phyloP scores from a whole-genome alignment of 2,888 invertebrate genomes.

The Neoascia interrupta region DNA sequence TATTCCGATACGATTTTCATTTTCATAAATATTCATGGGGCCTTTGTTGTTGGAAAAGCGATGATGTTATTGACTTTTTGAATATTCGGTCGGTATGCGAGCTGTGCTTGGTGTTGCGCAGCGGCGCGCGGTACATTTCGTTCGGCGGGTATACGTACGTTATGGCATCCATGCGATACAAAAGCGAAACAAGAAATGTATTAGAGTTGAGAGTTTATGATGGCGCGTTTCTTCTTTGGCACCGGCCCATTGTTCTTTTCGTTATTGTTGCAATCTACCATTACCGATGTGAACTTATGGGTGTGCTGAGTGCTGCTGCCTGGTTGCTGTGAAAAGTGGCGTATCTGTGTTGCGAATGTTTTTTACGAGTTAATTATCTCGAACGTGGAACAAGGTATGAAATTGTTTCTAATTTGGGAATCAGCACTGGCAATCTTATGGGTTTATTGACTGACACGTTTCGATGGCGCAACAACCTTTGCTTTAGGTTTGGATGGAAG shows the following conservation, averaged over 20 bases:
- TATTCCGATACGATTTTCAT: slow-evolving; percentile 61
- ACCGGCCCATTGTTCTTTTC: slow-evolving; percentile 29
- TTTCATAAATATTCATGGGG: slow-evolving; percentile 66
- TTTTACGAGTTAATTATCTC: slow-evolving; percentile 28
- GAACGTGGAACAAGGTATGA: slow-evolving; percentile 6
- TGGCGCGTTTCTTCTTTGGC: slow-evolving; percentile 28
- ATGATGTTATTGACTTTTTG: slow-evolving; percentile 64
- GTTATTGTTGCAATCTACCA: slow-evolving; percentile 27
- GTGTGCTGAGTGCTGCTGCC: slow-evolving; percentile 4
- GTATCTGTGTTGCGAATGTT: slow-evolving; percentile 2
- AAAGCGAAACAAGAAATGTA: slow-evolving; percentile 36
- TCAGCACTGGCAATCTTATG: neutral
- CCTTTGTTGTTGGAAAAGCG: slow-evolving; percentile 55
- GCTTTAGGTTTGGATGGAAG: too few species aligned
- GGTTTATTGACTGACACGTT: neutral
- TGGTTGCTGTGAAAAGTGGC: neutral
- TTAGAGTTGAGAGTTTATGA: slow-evolving; percentile 40
- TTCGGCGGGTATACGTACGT: neutral
- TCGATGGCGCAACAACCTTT: slow-evolving; percentile 2
- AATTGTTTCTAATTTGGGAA: slow-evolving; percentile 19
- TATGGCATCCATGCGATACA: slow-evolving; percentile 51
- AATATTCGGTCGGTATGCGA: too few species aligned
- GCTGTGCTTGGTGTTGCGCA: slow-evolving; percentile 17
- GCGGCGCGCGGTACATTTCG: neutral
- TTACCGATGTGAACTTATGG: slow-evolving; percentile 22